Evolutionary conservation across 2,113 vertebrate genomes (phyloP).

Genomic region (Excalfactoria chinensis): DNA sequence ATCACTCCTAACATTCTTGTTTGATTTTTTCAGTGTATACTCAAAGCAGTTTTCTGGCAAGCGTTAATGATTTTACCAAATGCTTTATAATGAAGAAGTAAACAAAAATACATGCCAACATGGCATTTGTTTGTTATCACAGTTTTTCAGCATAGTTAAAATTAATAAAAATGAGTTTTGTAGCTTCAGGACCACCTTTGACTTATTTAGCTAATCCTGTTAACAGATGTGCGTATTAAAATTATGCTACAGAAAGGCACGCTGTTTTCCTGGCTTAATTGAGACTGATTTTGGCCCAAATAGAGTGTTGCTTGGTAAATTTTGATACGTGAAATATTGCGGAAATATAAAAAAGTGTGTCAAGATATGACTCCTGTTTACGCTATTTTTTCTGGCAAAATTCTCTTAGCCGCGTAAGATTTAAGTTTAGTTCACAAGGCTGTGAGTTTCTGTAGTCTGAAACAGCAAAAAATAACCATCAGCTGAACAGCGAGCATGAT

Average conservation of each 20-base stretch:
- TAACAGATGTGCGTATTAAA: background rate
- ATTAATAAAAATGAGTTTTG: background rate
- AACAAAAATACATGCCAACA: background rate
- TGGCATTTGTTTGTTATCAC: background rate
- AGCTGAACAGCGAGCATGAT: background rate
- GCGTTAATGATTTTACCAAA: background rate
- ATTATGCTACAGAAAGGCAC: background rate
- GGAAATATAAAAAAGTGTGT: background rate
- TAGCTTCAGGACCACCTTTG: background rate
- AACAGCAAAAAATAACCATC: slow-evolving; percentile 38
- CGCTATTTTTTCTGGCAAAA: slow-evolving; percentile 24
- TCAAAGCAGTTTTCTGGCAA: background rate
- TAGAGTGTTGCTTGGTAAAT: background rate
- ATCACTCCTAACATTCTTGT: background rate
- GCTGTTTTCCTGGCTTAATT: background rate
- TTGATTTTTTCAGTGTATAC: background rate
- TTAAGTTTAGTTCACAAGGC: slow-evolving; percentile 24
- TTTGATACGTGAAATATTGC: slow-evolving; percentile 34
- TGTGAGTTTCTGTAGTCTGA: slow-evolving; percentile 50
- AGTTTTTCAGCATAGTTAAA: background rate
- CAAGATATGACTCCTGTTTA: slow-evolving; percentile 46
- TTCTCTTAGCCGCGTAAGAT: slow-evolving; percentile 30
- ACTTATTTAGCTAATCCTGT: background rate
- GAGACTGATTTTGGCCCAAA: background rate
- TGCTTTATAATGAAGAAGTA: background rate